Evolutionary conservation across 2,113 vertebrate genomes (phyloP).

Genomic region (Aramus guarauna): DNA sequence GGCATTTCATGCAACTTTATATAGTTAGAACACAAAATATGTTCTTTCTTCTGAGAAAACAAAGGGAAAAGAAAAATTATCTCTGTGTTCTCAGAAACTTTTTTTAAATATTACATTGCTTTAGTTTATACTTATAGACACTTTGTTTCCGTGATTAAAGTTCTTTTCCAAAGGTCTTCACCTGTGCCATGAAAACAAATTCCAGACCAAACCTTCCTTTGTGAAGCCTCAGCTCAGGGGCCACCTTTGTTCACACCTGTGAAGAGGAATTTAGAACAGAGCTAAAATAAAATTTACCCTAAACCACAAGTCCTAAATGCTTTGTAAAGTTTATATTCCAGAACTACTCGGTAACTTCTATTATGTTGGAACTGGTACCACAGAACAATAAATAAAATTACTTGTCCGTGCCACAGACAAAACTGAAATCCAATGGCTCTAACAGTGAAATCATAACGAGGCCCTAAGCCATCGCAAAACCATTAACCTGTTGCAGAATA

Average conservation of each 20-base stretch:
- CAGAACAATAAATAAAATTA: not conserved
- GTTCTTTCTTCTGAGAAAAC: not conserved
- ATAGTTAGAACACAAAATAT: not conserved
- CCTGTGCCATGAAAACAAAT: not conserved
- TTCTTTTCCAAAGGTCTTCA: not conserved
- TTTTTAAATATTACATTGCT: not conserved
- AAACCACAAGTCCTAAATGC: fast-evolving
- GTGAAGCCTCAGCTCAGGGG: not conserved
- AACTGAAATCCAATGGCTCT: fast-evolving
- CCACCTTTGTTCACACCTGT: not conserved
- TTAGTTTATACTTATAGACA: not conserved
- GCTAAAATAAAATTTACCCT: not conserved
- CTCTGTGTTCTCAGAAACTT: not conserved
- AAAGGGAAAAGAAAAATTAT: not conserved
- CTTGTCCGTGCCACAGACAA: not conserved
- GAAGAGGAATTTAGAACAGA: not conserved
- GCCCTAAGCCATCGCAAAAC: not conserved
- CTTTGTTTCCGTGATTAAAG: not conserved
- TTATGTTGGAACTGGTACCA: not conserved
- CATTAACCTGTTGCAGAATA: not conserved
- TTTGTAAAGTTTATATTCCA: not conserved
- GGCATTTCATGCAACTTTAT: not conserved
- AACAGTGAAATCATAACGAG: not conserved
- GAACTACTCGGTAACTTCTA: not conserved
- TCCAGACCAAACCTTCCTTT: not conserved